These are phyloP conservation scores for Lycaena phlaeas DNA, from an alignment of 2,888 invertebrate species.

Conservation along the genomic window DNA sequence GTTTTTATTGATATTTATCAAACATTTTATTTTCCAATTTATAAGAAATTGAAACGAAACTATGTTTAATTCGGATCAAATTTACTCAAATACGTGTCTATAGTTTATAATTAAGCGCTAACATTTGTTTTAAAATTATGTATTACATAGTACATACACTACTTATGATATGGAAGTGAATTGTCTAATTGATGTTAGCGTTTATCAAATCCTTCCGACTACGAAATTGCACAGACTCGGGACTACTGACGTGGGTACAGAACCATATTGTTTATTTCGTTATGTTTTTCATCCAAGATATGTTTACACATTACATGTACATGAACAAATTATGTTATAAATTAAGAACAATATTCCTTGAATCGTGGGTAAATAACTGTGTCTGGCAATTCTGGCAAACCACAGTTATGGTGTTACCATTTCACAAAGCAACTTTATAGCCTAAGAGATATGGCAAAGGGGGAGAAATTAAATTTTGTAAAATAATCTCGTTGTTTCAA, in stretches of 20 bases:
- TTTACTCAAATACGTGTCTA: background rate
- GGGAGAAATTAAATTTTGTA: constrained; percentile 68
- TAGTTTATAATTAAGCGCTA: constrained; percentile 65
- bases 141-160: too few species aligned
- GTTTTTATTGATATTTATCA: too few species aligned
- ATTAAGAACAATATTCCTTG: background rate
- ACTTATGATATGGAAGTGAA: too few species aligned
- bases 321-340: background rate
- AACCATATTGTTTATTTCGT: background rate
- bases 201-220: constrained; percentile 68
- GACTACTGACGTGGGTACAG: constrained; percentile 1
- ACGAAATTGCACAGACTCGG: constrained; percentile 35
- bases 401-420: constrained; percentile 66
- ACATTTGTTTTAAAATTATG: constrained; percentile 38
- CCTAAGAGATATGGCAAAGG: constrained; percentile 60
- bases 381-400: constrained; percentile 31
- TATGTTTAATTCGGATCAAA: too few species aligned
- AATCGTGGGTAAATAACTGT: constrained; percentile 18
- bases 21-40: too few species aligned
- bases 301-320: background rate
- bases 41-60: too few species aligned
- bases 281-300: background rate
- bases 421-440: constrained; percentile 57
- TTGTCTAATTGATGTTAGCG: constrained; percentile 50
- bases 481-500: constrained; percentile 48